Base-by-base conservation (phyloP, 2,113 vertebrate genomes). In the Noturus placidus region DNA sequence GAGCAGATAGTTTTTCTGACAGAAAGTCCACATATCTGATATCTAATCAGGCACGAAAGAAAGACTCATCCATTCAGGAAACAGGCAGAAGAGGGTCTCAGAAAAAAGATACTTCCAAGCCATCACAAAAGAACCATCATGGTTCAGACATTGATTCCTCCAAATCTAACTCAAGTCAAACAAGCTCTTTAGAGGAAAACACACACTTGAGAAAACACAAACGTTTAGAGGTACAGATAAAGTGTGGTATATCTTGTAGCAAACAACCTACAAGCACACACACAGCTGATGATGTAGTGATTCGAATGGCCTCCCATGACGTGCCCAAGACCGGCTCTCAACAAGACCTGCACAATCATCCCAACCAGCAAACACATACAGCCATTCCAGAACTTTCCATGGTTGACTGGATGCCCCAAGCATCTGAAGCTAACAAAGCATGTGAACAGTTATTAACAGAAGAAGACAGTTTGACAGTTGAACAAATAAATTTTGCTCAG, bases 311-410 rank as follows among this genome's bases (percentile, higher is more conserved):
- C 42, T 42, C 33, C 69, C 17, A 9, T 83, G 33, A 57, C 22
- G 14, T 83, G 25, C 59, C 35, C 22, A 3, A 22, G 0, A 59
- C 35, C 20, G n/a, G 20, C n/a, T 78, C 33, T 9, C 4, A 57
- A 76, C n/a, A 35, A 9, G 20, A 54, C 33, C 52, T 56, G 22
- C 63, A 79, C 72, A 59, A 35, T 67, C 57, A 88, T 35, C n/a
- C 65, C 1, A 10, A 65, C 46, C 42, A 14, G 7, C 14, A 72
- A n/a, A 50, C 20, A 57, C 77, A 84, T 52, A 46, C 52, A 81
- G 70, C 90, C 77, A 80, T 84, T 46, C 90, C 65, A 87, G 89
- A 93, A 92, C 50, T 27, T 90, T 90, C 90, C 27, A 86, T 86
- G 76, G 82, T 90, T 84, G 90, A 90, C 87, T 89, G 89, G 42